Percentiles rank a stretch among this genome's conserved stretches.
Evolutionary conservation across 2,113 vertebrate genomes (phyloP).

Genomic region (Rhombomys opimus): DNA sequence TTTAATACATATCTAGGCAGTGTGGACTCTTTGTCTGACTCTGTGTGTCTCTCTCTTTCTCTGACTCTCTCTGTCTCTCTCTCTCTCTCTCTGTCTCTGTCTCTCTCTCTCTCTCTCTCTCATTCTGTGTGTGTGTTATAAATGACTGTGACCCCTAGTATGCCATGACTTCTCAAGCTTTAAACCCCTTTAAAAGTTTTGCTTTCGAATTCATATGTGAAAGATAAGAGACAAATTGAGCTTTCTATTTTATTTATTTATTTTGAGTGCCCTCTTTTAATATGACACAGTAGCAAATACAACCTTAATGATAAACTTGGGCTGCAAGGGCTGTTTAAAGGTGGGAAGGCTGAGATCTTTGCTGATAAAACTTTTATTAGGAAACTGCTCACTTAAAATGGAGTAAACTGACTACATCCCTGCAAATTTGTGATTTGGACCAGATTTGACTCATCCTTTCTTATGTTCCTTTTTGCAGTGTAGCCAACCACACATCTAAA

Average conservation of each 20-base stretch:
- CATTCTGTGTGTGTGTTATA: neutral
- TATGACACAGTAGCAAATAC: constrained; percentile 49
- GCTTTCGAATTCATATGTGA: constrained; percentile 61
- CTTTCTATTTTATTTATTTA: neutral
- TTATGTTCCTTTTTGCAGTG: constrained; percentile 26
- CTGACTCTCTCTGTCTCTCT: neutral
- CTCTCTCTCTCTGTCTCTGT: neutral
- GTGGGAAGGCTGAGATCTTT: constrained; percentile 48
- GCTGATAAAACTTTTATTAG: constrained; percentile 15
- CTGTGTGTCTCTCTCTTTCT: neutral
- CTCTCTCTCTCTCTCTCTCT: neutral
- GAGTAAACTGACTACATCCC: neutral
- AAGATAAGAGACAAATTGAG: constrained; percentile 60
- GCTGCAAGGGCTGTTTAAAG: constrained; percentile 71
- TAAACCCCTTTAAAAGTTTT: constrained; percentile 53
- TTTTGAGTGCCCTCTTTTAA: constrained; percentile 58
- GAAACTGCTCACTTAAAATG: constrained; percentile 50
- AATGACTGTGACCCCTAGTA: neutral
- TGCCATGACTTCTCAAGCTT: constrained; percentile 48
- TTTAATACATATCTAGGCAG: neutral
- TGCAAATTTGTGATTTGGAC: constrained; percentile 38
- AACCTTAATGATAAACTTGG: constrained; percentile 69
- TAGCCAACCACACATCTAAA: constrained; percentile 22
- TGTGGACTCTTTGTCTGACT: neutral
- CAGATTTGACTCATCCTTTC: constrained; percentile 57